Evolutionary conservation across 2,888 invertebrate species (phyloP), one percentile per base, ranked within the genome.

Genomic region (Stictocephala bisonia): DNA sequence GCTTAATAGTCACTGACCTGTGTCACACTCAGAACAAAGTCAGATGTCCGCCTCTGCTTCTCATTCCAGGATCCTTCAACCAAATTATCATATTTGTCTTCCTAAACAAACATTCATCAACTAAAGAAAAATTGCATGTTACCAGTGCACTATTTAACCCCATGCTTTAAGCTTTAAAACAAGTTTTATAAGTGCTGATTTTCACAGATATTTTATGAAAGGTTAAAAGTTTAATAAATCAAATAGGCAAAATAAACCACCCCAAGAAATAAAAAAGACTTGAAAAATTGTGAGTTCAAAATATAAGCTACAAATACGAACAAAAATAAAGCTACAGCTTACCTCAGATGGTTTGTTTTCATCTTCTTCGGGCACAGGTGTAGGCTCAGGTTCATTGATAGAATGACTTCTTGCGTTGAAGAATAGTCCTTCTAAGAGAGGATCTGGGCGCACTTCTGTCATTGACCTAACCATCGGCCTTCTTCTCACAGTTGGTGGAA

Each of bases 391-490:
- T 24, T 75, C 75, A 6, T 77, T 76, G 53, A 73, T 73, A 3
- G 71, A 29, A 51, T 51, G 31, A 48, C 71, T 40, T 40, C 74
- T 74, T 7, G 69, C 72, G 24, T 74, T 71, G 58, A 69, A 75
- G 6, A 77, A 73, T 7, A 82, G 82, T 20, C 82, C 83, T 24
- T 83, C 72, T 29, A 72, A 35, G 68, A 74, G 71, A 15, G 73
- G 74, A 50, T 81, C 80, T 24, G 81, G 79, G 18, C 80, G 73
- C 27, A 81, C 90, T 82, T 91, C 91, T 0, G 91, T 91, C 74
- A 91, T 82, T 2, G 91, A 90, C 69, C 91, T 85, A 76, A 87
- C 85, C 60, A 88, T 85, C 41, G 85, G 86, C 74, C 85, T 64
- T 20, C 77, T 70, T 20, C 77, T 70, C 58, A 76, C 53, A 22